Conservation (phyloP, 2,797 vertebrate species). For the Poecilia wingei region DNA sequence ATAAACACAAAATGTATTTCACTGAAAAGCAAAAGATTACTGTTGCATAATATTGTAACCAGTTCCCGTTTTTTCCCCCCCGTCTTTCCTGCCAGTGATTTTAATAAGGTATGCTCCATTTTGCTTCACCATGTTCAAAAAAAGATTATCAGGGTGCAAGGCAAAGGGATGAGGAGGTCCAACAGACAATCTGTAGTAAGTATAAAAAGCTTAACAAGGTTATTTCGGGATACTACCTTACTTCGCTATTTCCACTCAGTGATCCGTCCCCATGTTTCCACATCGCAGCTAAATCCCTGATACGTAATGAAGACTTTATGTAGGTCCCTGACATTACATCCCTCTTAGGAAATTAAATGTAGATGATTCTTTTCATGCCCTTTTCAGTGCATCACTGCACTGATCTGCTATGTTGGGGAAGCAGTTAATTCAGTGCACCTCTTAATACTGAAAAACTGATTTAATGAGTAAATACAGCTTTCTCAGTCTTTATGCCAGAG, state of each 20-base stretch:
- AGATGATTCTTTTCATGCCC: background rate
- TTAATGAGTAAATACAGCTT: background rate
- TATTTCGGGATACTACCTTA: slow-evolving; percentile 63
- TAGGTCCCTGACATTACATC: slow-evolving; percentile 28
- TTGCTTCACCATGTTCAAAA: slow-evolving; percentile 58
- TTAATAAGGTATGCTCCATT: slow-evolving; percentile 63
- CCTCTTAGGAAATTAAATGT: slow-evolving; percentile 23
- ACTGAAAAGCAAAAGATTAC: slow-evolving; percentile 55
- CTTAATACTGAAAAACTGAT: background rate
- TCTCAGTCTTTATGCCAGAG: background rate
- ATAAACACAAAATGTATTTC: slow-evolving; percentile 21
- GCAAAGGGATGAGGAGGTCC: slow-evolving; percentile 55
- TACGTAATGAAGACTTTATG: slow-evolving; percentile 50
- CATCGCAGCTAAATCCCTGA: slow-evolving; percentile 39
- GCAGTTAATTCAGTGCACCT: background rate
- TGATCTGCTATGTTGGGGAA: background rate
- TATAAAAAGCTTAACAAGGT: slow-evolving; percentile 65
- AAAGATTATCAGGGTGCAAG: slow-evolving; percentile 61
- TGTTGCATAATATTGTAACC: slow-evolving; percentile 51
- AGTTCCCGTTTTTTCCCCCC: slow-evolving; percentile 32
- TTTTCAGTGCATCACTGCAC: slow-evolving; percentile 11
- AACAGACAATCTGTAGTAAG: slow-evolving; percentile 64
- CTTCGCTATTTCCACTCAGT: slow-evolving; percentile 40
- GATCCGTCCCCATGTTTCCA: slow-evolving; percentile 46
- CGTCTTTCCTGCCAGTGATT: slow-evolving; percentile 41